Conservation (phyloP, 2,113 vertebrate species). For the Sciurus niger region DNA sequence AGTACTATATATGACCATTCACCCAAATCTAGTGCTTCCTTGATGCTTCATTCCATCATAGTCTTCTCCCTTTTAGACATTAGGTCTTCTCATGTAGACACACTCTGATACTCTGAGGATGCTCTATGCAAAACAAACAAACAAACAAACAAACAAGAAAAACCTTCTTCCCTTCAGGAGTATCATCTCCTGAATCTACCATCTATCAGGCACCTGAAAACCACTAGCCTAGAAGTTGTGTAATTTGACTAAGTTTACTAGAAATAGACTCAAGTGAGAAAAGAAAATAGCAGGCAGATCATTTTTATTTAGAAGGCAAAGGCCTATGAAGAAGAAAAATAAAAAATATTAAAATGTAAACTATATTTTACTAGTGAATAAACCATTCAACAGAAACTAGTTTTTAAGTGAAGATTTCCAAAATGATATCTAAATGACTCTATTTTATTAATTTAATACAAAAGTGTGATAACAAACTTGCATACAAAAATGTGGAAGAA, state of each 20-base stretch:
- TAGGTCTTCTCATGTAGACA: neutral
- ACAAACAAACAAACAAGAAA: no score
- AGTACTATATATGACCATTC: neutral
- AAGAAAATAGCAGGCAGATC: neutral
- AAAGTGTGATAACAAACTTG: neutral
- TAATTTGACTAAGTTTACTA: neutral
- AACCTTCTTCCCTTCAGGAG: no score
- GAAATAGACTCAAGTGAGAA: neutral
- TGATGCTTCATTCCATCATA: neutral
- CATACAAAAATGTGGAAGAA: neutral
- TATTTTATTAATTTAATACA: neutral
- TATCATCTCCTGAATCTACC: neutral
- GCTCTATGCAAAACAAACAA: neutral
- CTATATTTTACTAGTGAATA: neutral
- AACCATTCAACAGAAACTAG: neutral
- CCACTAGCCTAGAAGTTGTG: neutral
- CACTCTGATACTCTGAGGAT: neutral
- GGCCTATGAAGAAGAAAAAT: neutral
- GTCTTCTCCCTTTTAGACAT: neutral
- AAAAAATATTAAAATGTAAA: neutral
- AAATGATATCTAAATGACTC: neutral
- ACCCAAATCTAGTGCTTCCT: neutral
- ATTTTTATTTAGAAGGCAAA: neutral
- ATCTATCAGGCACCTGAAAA: neutral
- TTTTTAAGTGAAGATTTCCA: neutral